phyloP scores from a whole-genome alignment of 2,888 invertebrate species.

The Drosophila colorata region DNA sequence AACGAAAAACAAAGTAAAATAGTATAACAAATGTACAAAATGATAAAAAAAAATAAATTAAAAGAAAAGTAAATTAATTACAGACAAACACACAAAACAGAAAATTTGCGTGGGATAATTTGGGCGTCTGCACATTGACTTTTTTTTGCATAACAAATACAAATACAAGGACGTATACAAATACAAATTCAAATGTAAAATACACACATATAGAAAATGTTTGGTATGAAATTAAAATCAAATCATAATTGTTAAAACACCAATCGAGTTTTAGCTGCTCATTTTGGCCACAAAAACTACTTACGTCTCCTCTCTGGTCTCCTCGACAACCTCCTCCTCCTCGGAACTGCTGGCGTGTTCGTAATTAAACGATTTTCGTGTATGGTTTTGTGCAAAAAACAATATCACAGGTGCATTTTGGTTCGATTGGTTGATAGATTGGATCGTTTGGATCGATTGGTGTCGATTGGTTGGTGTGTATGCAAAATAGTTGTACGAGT shows the following conservation, averaged over 20 bases:
- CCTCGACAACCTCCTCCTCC: slow-evolving; percentile 86
- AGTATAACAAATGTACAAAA: slow-evolving; percentile 56
- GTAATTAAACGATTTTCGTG: slow-evolving; percentile 71
- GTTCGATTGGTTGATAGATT: slow-evolving; percentile 23
- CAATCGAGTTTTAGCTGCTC: slow-evolving; percentile 64
- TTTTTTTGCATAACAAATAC: slow-evolving; percentile 46
- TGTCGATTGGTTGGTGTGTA: slow-evolving; percentile 34
- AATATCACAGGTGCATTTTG: slow-evolving; percentile 55
- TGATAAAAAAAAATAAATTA: slow-evolving; percentile 28
- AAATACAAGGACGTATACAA: slow-evolving; percentile 45
- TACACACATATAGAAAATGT: slow-evolving; percentile 61
- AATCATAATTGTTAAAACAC: slow-evolving; percentile 60
- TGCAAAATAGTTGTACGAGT: slow-evolving; percentile 44
- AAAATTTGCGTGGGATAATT: slow-evolving; percentile 28
- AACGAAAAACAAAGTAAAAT: slow-evolving; percentile 48
- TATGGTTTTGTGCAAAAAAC: slow-evolving; percentile 62
- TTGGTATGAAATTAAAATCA: slow-evolving; percentile 38
- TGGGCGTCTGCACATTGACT: slow-evolving; percentile 53
- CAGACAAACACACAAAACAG: slow-evolving; percentile 63
- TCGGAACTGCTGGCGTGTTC: slow-evolving; percentile 83
- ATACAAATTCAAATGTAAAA: slow-evolving; percentile 42
- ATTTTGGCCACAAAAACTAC: slow-evolving; percentile 74
- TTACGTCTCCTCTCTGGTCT: slow-evolving; percentile 85
- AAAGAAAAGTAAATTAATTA: slow-evolving; percentile 41
- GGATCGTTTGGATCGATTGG: slow-evolving; percentile 12